Base-by-base conservation (phyloP, 2,888 invertebrate genomes). In the Fragum whitleyi region DNA sequence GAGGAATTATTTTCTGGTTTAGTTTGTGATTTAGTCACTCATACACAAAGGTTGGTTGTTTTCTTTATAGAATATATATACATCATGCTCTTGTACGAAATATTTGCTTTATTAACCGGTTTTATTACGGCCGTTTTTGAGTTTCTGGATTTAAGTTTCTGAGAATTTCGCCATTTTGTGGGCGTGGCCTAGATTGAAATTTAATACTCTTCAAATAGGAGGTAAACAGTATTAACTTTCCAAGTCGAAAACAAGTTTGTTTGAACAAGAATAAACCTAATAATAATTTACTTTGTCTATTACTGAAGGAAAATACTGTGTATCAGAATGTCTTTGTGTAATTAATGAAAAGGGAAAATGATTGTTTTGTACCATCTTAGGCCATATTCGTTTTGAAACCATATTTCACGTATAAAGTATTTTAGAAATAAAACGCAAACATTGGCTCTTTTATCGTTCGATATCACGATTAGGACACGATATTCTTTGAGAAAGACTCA, bases 1-100 rank as follows among this genome's bases (percentile, higher is more conserved):
- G 65, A 28, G 65, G 42, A 65, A 65, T 70, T 55, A 57, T 61
- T 72, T 47, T 59, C 39, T 42, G 61, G 59, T 72, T 72, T 61
- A 42, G 21, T 26, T 42, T 62, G 62, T 28, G 62, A 21, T 29
- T 62, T n/a, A 65, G 42, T 32, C 65, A 65, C 65, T 65, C 23
- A 42, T n/a, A 65, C 23, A 65, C 65, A 65, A 65, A 65, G 39
- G 65, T 65, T 42, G 23, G 65, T 14, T 39, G 16, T 65, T 21
- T 65, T 23, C 36, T 9, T 65, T 39, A n/a, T 61, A 19, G 16
- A 26, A 26, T 59, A 23, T 0, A 16, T 26, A 59, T n/a, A 51
- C 14, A 51, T 7, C 3, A 51, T 51, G 14, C 3, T 14, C 19
- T 51, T 21, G 16, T 51, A 16, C 19, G 14, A 7, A 16, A 51